A percentile compares a stretch with the other conserved stretches of the same genome.
phyloP scores from a whole-genome alignment of 2,888 invertebrate species.

The Eledone cirrhosa region DNA sequence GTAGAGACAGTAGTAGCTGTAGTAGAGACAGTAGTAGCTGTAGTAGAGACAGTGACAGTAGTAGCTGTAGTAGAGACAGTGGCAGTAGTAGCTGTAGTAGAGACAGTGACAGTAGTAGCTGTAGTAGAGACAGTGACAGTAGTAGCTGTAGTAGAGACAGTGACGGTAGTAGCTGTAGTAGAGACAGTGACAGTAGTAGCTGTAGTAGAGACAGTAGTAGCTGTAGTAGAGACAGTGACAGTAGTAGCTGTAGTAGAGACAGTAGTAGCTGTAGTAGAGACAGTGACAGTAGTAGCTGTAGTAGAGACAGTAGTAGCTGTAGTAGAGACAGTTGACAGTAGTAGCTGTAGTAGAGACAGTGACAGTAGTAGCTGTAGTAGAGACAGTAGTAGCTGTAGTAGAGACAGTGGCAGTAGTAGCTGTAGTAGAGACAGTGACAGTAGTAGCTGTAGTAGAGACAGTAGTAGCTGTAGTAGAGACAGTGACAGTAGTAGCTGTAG shows the following conservation, averaged over 20 bases:
- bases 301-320: constrained; percentile 3
- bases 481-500: background rate
- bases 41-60: background rate
- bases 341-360: constrained; percentile 9
- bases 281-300: constrained; percentile 13
- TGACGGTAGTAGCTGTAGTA: background rate
- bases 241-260: constrained; percentile 16
- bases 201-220: background rate
- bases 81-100: constrained; percentile 3
- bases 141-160: background rate
- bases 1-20: constrained; percentile 16
- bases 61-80: too few species aligned
- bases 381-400: constrained; percentile 8
- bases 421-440: background rate
- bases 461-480: background rate
- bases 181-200: background rate
- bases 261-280: background rate
- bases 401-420: too few species aligned
- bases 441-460: background rate
- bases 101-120: background rate
- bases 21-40: constrained; percentile 15
- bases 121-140: background rate
- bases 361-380: constrained; percentile 19
- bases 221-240: background rate
- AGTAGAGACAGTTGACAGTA: constrained; percentile 4